Conservation (phyloP, 2,797 vertebrate species). For the Pantherophis alleghaniensis region DNA sequence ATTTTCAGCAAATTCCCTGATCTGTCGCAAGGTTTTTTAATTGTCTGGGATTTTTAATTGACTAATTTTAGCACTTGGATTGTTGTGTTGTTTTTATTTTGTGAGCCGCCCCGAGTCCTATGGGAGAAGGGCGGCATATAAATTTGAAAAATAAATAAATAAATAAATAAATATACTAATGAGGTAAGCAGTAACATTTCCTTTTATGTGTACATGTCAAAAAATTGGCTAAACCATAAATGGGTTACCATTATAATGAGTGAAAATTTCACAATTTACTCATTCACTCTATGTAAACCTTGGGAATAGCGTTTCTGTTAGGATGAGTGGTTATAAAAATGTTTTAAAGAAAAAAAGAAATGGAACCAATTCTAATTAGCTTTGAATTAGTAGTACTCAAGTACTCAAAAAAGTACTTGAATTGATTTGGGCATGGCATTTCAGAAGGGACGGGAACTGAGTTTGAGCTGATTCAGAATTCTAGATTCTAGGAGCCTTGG, state of each 20-base stretch:
- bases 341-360: neutral
- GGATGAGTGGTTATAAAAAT: neutral
- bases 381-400: neutral
- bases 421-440: neutral
- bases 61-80: too few relatives aligned
- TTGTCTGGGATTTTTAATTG: too few relatives aligned
- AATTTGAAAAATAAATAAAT: too few relatives aligned
- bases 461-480: neutral
- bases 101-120: too few relatives aligned
- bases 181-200: neutral
- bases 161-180: neutral
- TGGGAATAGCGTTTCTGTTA: neutral
- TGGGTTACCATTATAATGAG: neutral
- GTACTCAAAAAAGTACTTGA: neutral
- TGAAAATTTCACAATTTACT: neutral
- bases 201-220: neutral
- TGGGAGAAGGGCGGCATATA: too few relatives aligned
- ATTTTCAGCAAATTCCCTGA: too few relatives aligned
- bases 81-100: too few relatives aligned
- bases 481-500: neutral
- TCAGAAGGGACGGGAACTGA: neutral
- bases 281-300: neutral
- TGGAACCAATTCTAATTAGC: neutral
- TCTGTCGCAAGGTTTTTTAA: too few relatives aligned
- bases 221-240: neutral